Evolutionary conservation across 2,888 invertebrate species (phyloP).

Genomic region (Rhogogaster chlorosoma): DNA sequence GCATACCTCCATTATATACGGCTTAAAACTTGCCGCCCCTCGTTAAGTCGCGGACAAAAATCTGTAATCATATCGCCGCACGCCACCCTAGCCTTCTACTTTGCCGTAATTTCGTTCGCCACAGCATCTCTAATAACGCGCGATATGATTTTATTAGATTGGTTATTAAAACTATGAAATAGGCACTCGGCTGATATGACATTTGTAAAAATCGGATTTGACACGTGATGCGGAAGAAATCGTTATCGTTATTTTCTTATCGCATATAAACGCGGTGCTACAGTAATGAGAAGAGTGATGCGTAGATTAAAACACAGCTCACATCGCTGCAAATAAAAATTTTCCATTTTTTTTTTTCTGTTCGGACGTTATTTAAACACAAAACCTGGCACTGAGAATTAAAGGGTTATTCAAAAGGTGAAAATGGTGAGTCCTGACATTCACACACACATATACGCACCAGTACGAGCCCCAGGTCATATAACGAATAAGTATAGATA

Average conservation of each 20-base stretch:
- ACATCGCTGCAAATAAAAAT: not conserved
- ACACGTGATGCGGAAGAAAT: not conserved
- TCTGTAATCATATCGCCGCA: conserved; percentile 48
- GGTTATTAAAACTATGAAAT: not conserved
- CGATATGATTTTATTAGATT: conserved; percentile 26
- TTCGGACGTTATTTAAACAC: not conserved
- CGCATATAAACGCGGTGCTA: not conserved
- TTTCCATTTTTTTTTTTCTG: not conserved
- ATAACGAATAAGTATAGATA: conserved; percentile 56
- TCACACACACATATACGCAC: conserved; percentile 64
- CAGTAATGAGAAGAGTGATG: not conserved
- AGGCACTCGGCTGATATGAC: not conserved
- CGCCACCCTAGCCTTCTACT: conserved; percentile 43
- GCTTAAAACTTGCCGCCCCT: conserved; percentile 48
- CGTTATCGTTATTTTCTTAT: not conserved
- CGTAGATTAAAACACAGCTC: not conserved
- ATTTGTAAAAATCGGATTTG: not conserved
- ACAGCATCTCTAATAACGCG: conserved; percentile 29
- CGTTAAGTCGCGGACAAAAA: conserved; percentile 46
- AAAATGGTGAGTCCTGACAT: conserved; percentile 64
- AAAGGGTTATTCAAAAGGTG: conserved; percentile 23
- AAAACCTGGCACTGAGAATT: not conserved
- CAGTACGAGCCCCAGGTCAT: conserved; percentile 68
- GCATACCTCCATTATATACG: conserved; percentile 45
- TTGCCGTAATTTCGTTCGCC: conserved; percentile 26